phyloP scores from a whole-genome alignment of 2,113 vertebrate genomes.

The Parotia lawesii region DNA sequence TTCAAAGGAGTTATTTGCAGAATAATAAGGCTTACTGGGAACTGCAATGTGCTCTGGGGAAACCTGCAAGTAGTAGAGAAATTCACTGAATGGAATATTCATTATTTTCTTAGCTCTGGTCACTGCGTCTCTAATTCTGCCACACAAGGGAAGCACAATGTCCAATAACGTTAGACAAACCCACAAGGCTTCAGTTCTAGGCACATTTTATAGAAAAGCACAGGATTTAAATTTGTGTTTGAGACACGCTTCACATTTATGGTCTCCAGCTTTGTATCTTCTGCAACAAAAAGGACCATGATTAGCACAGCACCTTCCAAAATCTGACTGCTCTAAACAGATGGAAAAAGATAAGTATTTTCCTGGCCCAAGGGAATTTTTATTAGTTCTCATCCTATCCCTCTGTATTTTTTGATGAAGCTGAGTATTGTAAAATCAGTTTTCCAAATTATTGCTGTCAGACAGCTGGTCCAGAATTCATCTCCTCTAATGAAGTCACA shows the following conservation, averaged over 20 bases:
- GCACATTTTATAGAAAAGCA: background rate
- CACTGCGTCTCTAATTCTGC: background rate
- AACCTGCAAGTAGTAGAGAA: background rate
- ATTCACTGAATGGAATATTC: constrained; percentile 10
- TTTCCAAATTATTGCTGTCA: background rate
- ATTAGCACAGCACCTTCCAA: background rate
- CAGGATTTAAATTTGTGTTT: accelerated
- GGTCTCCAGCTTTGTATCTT: background rate
- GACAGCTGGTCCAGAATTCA: background rate
- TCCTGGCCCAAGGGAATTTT: background rate
- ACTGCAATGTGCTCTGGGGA: background rate
- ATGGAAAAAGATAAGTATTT: background rate
- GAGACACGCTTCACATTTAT: background rate
- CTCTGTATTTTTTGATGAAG: background rate
- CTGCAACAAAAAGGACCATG: background rate
- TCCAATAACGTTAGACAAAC: background rate
- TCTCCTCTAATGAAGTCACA: background rate
- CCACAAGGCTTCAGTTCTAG: background rate
- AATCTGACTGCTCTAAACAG: background rate
- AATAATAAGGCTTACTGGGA: constrained; percentile 36
- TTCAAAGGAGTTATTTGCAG: constrained; percentile 32
- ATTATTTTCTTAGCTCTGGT: constrained; percentile 5
- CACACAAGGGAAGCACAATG: background rate
- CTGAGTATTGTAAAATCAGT: background rate
- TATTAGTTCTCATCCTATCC: background rate